Evolutionary conservation across 2,888 invertebrate species (phyloP).

Genomic region (Drosophila pseudotalamancana): DNA sequence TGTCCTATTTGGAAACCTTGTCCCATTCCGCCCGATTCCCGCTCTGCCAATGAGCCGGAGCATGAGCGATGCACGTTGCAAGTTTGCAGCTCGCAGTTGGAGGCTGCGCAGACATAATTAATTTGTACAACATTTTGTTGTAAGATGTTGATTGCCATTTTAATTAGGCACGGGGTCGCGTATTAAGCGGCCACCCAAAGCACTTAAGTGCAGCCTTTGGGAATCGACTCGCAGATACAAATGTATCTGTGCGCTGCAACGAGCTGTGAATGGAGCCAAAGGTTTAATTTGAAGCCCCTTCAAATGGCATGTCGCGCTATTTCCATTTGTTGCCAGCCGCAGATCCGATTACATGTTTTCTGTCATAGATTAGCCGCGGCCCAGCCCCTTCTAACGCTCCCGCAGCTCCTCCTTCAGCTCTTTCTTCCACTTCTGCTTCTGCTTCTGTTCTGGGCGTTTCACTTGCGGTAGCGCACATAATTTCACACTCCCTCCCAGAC

Average conservation of each 20-base stretch:
- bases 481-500: conserved; percentile 67
- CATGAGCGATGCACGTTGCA: conserved; percentile 47
- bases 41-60: conserved; percentile 51
- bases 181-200: conserved; percentile 62
- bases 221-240: conserved; percentile 37
- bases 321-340: conserved; percentile 36
- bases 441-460: conserved; percentile 44
- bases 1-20: conserved; percentile 19
- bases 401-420: neutral
- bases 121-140: conserved; percentile 65
- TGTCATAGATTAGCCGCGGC: conserved; percentile 75
- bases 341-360: conserved; percentile 76
- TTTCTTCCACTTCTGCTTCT: neutral
- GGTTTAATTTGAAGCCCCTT: conserved; percentile 40
- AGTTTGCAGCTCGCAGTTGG: conserved; percentile 26
- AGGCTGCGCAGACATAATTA: conserved; percentile 62
- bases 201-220: conserved; percentile 56
- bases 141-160: conserved; percentile 64
- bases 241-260: conserved; percentile 33
- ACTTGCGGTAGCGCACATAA: conserved; percentile 60
- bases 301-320: conserved; percentile 53
- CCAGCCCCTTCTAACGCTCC: conserved; percentile 39
- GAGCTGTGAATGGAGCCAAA: conserved; percentile 60
- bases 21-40: conserved; percentile 40
- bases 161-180: conserved; percentile 64